Base-by-base conservation (phyloP, 1,140 invertebrate species). In the Cotesia vestalis region DNA sequence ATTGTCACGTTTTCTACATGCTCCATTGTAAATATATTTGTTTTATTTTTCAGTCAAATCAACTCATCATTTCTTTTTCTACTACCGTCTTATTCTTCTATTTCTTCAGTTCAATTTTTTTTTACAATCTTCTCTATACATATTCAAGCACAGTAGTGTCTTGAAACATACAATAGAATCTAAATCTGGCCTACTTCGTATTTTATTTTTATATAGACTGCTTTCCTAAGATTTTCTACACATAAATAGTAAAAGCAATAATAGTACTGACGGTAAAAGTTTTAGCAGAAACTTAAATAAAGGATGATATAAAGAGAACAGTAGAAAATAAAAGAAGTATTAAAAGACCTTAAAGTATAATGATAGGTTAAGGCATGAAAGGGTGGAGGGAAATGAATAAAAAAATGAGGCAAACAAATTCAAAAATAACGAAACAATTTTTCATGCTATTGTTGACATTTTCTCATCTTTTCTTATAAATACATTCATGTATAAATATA, bases 151-250 rank as follows among this genome's bases (percentile, higher is more conserved):
- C 27, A 27, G 27, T 27, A 38, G 38, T 66, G 60, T 73, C 71
- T 69, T 36, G 51, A 73, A 64, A 69, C 38, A 73, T 51, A 74
- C 67, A 72, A 75, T 72, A 68, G 71, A 11, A 14, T 17, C 68
- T 53, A 34, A 63, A 75, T 66, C 38, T 63, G 60, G 71, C 66
- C 74, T 75, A 51, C 59, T 75, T 75, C 72, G 53, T 67, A 72
- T 66, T 57, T 75, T 75, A 52, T 68, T 53, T 68, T 68, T 52
- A 68, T 38, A 36, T 68, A 52, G 52, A 68, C 51, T 57, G 12
- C 14, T 52, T 66, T 55, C 35, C 51, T 68, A 66, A 66, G 51
- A 52, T 34, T 53, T 53, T 27, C 46, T n/a, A 52, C 17, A 38
- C 46, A 35, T 35, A 61, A 12, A 61, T 61, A 61, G 20, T 20